A percentile compares a stretch with the other conserved stretches of the same genome.
phyloP scores from a whole-genome alignment of 2,888 invertebrate species.

The Geophilus truncorum region DNA sequence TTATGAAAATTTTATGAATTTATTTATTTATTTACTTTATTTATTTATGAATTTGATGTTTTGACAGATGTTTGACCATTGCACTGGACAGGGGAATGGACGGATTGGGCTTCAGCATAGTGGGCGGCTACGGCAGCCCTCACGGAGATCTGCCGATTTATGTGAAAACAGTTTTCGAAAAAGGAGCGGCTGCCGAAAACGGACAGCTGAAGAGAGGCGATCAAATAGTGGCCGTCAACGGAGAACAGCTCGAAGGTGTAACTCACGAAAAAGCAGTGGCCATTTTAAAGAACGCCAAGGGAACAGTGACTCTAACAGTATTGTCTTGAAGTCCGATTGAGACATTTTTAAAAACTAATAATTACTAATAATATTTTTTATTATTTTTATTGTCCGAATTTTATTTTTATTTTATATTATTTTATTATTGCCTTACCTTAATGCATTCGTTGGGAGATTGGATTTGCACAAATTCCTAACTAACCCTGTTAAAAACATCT shows the following conservation, averaged over 20 bases:
- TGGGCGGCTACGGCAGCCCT: constrained; percentile 54
- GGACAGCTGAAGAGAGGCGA: constrained; percentile 50
- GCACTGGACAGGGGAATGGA: constrained; percentile 53
- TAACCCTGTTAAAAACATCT: too few species aligned
- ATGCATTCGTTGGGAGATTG: not conserved
- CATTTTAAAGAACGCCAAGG: constrained; percentile 51
- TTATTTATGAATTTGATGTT: not conserved
- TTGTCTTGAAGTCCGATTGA: constrained; percentile 42
- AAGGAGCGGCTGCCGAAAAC: constrained; percentile 47
- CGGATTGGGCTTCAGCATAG: constrained; percentile 57
- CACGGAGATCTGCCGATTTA: constrained; percentile 57
- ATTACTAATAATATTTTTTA: not conserved
- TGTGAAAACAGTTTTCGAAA: constrained; percentile 51
- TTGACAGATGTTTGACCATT: constrained; percentile 45
- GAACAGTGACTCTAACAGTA: constrained; percentile 53
- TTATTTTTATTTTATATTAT: not conserved
- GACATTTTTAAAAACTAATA: not conserved
- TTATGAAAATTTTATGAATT: too few species aligned
- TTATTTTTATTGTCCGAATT: not conserved
- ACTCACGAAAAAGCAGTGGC: constrained; percentile 51
- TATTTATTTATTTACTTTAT: not conserved
- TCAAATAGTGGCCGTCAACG: constrained; percentile 50
- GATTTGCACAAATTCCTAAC: not conserved
- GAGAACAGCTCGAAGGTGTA: constrained; percentile 48
- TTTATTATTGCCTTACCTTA: not conserved